phyloP scores from a whole-genome alignment of 2,797 vertebrate genomes.

The Aulostomus chinensis region DNA sequence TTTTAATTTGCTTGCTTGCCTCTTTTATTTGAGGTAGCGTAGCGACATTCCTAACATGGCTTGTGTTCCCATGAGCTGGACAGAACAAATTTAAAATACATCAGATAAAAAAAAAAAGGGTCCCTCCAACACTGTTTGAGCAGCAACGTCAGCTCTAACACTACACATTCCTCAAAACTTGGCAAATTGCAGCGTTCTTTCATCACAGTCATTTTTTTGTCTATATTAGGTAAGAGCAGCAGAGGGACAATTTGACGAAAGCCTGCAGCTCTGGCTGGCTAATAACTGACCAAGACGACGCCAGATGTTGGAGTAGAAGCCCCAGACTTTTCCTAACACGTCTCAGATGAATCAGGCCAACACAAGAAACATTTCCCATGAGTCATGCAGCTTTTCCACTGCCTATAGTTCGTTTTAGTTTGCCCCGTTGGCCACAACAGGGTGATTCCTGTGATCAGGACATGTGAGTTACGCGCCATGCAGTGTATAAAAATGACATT shows the following conservation, averaged over 20 bases:
- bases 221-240: slow-evolving; percentile 62
- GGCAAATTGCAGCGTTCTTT: slow-evolving; percentile 30
- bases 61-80: slow-evolving; percentile 1
- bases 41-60: background rate
- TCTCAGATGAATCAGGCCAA: slow-evolving; percentile 52
- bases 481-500: slow-evolving; percentile 26
- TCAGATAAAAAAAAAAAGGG: too few species aligned
- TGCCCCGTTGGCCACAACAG: slow-evolving; percentile 22
- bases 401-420: slow-evolving; percentile 10
- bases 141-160: slow-evolving; percentile 6
- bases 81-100: slow-evolving; percentile 17
- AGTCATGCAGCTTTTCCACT: slow-evolving; percentile 56
- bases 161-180: slow-evolving; percentile 19
- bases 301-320: slow-evolving; percentile 66
- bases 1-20: too few species aligned
- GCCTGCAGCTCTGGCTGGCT: slow-evolving; percentile 27
- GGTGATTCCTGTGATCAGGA: slow-evolving; percentile 18
- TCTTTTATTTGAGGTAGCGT: too few species aligned
- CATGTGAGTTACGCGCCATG: slow-evolving; percentile 37
- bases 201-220: slow-evolving; percentile 44
- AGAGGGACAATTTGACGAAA: slow-evolving; percentile 42
- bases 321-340: slow-evolving; percentile 40
- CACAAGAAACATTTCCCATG: slow-evolving; percentile 57
- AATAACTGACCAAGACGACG: slow-evolving; percentile 30
- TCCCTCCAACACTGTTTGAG: too few species aligned